phyloP scores from a whole-genome alignment of 2,113 vertebrate species.

The Kobus ellipsiprymnus region DNA sequence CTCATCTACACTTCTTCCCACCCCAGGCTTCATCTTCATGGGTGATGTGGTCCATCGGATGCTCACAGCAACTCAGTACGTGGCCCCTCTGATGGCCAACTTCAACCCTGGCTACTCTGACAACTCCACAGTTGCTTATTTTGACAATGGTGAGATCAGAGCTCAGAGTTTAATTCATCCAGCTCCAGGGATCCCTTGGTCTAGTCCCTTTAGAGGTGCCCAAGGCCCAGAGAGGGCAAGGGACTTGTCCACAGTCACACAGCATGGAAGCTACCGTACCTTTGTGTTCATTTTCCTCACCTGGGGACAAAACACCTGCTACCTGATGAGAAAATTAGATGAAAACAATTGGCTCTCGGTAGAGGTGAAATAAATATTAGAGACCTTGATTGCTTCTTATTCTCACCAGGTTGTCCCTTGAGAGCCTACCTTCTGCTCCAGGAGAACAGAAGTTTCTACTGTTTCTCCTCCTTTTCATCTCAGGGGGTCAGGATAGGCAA shows the following conservation, averaged over 20 bases:
- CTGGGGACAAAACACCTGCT: not conserved
- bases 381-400: not conserved
- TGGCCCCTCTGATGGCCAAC: slow-evolving; percentile 98
- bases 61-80: slow-evolving; percentile 96
- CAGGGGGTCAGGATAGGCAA: not conserved
- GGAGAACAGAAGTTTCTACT: not conserved
- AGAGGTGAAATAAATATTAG: not conserved
- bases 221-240: not conserved
- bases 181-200: not conserved
- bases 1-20: not conserved
- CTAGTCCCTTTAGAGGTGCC: not conserved
- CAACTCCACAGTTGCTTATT: slow-evolving; percentile 91
- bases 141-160: slow-evolving; percentile 89
- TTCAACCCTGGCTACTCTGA: slow-evolving; percentile 95
- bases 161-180: not conserved
- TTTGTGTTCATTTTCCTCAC: not conserved
- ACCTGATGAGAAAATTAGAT: not conserved
- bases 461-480: not conserved
- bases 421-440: not conserved
- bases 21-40: slow-evolving; percentile 92
- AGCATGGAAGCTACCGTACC: not conserved
- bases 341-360: not conserved
- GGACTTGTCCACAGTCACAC: not conserved
- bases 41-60: slow-evolving; percentile 94
- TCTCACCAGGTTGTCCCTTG: not conserved